These are phyloP conservation scores for Saimiri boliviensis DNA, from an alignment of 2,113 vertebrate genomes.

Conservation along the genomic window DNA sequence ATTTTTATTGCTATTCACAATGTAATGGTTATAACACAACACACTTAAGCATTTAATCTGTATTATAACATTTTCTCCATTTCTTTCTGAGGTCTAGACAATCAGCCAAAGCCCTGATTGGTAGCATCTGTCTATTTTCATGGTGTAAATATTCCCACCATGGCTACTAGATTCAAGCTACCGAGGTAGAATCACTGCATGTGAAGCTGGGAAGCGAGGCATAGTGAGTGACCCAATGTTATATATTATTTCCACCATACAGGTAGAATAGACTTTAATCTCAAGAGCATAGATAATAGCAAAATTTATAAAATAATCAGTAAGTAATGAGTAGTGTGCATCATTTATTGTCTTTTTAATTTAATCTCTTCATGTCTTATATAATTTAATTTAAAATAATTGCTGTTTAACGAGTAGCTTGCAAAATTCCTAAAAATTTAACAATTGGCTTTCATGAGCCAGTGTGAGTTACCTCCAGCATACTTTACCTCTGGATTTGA, in stretches of 20 bases:
- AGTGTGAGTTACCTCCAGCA: neutral
- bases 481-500: neutral
- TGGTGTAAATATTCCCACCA: neutral
- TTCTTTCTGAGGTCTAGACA: neutral
- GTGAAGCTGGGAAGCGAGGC: neutral
- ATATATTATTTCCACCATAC: neutral
- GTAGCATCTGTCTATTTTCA: neutral
- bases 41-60: neutral
- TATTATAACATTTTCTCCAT: neutral
- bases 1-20: neutral
- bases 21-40: neutral
- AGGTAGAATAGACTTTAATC: neutral
- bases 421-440: slow-evolving; percentile 9
- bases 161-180: neutral
- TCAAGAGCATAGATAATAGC: neutral
- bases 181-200: neutral
- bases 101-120: neutral
- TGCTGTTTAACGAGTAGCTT: slow-evolving; percentile 1
- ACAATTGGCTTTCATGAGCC: neutral
- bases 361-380: neutral
- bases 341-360: slow-evolving; percentile 33
- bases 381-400: slow-evolving; percentile 44
- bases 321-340: neutral
- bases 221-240: neutral
- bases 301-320: slow-evolving; percentile 29